A percentile compares a stretch with the other conserved stretches of the same genome.
These are phyloP conservation scores for Vidua macroura DNA, from an alignment of 2,113 vertebrate species.

Conservation along the genomic window DNA sequence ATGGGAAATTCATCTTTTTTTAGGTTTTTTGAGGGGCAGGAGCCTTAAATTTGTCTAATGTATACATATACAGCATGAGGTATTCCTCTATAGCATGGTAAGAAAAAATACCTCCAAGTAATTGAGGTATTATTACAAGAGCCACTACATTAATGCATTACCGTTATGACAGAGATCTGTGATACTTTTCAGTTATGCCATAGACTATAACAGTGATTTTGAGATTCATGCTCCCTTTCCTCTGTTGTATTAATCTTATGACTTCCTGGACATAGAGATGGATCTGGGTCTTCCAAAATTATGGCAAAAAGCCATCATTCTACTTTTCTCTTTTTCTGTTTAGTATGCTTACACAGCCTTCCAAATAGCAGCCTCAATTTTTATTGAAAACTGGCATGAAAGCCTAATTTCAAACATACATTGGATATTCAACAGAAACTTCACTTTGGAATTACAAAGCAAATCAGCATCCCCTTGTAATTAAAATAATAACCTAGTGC, in stretches of 20 bases:
- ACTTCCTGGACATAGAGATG: not conserved
- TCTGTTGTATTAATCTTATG: not conserved
- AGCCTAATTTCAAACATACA: conserved; percentile 4
- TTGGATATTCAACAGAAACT: conserved; percentile 20
- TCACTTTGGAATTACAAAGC: conserved; percentile 1
- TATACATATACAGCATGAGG: rapidly evolving
- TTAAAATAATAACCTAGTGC: conserved; percentile 44
- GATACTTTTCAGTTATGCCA: not conserved
- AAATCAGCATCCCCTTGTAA: conserved; percentile 11
- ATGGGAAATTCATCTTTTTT: not conserved
- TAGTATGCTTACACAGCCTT: not conserved
- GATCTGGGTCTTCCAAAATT: not conserved
- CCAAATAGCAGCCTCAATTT: not conserved
- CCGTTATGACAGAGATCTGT: not conserved
- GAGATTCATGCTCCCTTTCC: not conserved
- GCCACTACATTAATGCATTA: not conserved
- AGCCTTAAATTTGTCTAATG: not conserved
- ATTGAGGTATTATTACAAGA: not conserved
- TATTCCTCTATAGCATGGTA: not conserved
- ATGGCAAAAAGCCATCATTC: not conserved
- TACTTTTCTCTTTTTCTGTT: not conserved
- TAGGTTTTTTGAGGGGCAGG: rapidly evolving
- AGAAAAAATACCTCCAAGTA: not conserved
- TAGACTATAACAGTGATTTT: not conserved
- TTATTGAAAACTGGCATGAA: conserved; percentile 1